Evolutionary conservation across 2,797 vertebrate species (phyloP), one percentile per base, ranked within the genome.

Genomic region (Halcyon smyrnensis): DNA sequence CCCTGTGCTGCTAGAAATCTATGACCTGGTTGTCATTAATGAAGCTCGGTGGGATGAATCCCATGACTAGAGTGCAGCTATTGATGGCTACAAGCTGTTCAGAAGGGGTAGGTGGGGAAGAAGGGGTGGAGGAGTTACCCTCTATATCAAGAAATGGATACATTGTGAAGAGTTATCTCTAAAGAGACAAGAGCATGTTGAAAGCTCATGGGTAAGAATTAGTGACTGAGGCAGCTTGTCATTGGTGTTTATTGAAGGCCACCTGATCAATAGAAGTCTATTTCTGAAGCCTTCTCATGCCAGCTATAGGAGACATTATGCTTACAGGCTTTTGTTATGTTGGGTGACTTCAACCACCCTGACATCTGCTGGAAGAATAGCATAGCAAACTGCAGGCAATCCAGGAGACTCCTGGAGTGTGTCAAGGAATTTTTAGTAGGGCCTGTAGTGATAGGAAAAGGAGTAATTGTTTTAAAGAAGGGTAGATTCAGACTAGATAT

Each of bases 281-380:
- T 39, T 45, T n/a, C 19, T 4, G 4, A 81, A 59, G 15, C 2
- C 4, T 48, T 43, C 45, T 46, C 45, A 28, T 8, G 53, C 19
- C 18, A 45, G 4, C 12, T 74, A 17, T 7, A 36, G 12, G 9
- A 54, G 5, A 5, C 11, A 39, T 23, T 3, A 0, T 0, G 1
- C 6, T 75, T 3, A 0, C 6, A 54, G 19, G 12, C 8, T 39
- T 4, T 75, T 6, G 18, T 39, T 14, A 16, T 82, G 7, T 16
- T 62, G 24, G 13, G 16, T 14, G 6, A 43, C 43, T 71, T 64
- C 27, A 79, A 4, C 17, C 32, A 50, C 32, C 7, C 21, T 2
- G 1, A 46, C 16, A 30, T 32, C 9, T 89, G 7, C 30, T 69
- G 34, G 6, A 54, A 69, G 75, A 69, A 6, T 43, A 41, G 2